phyloP scores from a whole-genome alignment of 1,140 invertebrate genomes.

The Euglossa dilemma region DNA sequence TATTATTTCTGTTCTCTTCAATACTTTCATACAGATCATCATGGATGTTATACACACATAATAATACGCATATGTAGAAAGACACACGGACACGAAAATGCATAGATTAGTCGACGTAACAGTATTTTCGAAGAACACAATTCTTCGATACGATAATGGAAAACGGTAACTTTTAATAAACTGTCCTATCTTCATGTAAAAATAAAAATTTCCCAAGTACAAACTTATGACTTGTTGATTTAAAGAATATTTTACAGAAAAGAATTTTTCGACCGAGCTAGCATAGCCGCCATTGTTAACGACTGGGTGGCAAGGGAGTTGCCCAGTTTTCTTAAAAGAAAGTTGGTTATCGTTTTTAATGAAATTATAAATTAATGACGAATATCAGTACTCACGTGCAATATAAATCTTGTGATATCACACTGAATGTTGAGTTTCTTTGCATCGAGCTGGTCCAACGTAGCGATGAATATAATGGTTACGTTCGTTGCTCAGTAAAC shows the following conservation, averaged over 20 bases:
- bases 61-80: slow-evolving; percentile 13
- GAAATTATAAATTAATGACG: background rate
- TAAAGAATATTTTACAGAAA: slow-evolving; percentile 19
- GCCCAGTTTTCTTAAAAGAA: slow-evolving; percentile 61
- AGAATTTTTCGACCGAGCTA: slow-evolving; percentile 55
- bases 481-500: slow-evolving; percentile 68
- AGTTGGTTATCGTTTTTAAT: slow-evolving; percentile 11
- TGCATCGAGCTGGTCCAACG: slow-evolving; percentile 75
- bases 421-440: slow-evolving; percentile 69
- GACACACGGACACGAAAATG: slow-evolving; percentile 29
- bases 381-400: slow-evolving; percentile 75
- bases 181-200: background rate
- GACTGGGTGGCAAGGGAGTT: slow-evolving; percentile 71
- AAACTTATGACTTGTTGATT: slow-evolving; percentile 8
- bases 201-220: background rate
- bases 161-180: background rate
- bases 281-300: slow-evolving; percentile 70
- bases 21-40: slow-evolving; percentile 44
- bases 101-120: slow-evolving; percentile 43
- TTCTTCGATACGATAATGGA: background rate
- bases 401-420: slow-evolving; percentile 72
- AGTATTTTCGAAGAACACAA: slow-evolving; percentile 48
- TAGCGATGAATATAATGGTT: slow-evolving; percentile 70
- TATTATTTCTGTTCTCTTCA: slow-evolving; percentile 22
- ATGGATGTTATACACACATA: slow-evolving; percentile 37